Conservation (phyloP, 1,140 invertebrate species). For the Probaryconus sp. region DNA sequence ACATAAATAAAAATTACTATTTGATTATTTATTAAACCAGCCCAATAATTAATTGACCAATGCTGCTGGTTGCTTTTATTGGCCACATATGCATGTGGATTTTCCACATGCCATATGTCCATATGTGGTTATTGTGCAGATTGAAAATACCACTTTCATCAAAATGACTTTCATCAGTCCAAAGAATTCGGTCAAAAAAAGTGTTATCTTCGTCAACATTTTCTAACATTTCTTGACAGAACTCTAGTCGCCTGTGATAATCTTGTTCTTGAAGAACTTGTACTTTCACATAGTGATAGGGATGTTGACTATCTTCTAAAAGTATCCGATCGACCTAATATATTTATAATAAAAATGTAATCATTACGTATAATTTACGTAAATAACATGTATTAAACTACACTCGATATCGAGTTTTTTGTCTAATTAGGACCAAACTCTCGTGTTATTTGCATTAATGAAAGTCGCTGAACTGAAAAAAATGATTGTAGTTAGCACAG, state of each 20-base stretch:
- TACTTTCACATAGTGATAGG: too few relatives aligned
- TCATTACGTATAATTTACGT: too few relatives aligned
- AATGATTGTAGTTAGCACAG: too few relatives aligned
- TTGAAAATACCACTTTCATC: slow-evolving; percentile 5
- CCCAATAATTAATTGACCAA: slow-evolving; percentile 5
- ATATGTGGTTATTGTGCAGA: slow-evolving; percentile 4
- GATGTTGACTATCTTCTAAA: too few relatives aligned
- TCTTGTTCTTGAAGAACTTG: too few relatives aligned
- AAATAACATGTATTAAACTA: too few relatives aligned
- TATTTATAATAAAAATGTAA: not conserved
- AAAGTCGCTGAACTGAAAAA: too few relatives aligned
- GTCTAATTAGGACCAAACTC: too few relatives aligned
- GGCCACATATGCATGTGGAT: not conserved
- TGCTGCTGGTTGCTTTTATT: slow-evolving; percentile 3
- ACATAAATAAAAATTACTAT: too few relatives aligned
- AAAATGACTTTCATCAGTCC: slow-evolving; percentile 4
- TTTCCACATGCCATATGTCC: not conserved
- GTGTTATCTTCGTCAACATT: not conserved
- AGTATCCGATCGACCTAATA: too few relatives aligned
- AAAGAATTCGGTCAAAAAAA: slow-evolving; percentile 1
- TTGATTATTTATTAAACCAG: not conserved
- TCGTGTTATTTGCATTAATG: too few relatives aligned
- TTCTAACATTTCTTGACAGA: not conserved
- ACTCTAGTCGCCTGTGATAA: not conserved
- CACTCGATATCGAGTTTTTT: too few relatives aligned